phyloP scores from a whole-genome alignment of 2,888 invertebrate genomes.

The Mycalesis mineus region DNA sequence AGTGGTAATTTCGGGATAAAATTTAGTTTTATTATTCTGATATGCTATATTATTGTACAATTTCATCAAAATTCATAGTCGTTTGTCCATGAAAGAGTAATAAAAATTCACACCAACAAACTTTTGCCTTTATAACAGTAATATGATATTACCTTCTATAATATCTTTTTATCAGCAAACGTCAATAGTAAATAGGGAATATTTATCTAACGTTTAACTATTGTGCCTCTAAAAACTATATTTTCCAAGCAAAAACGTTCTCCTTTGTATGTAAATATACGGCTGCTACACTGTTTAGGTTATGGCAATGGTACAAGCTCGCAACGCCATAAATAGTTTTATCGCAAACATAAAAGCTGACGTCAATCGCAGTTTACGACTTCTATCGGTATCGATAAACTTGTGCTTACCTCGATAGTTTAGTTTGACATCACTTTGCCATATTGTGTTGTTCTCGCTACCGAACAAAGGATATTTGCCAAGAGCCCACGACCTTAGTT shows the following conservation, averaged over 20 bases:
- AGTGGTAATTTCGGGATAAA: too few species aligned
- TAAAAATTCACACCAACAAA: too few species aligned
- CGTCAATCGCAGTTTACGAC: constrained; percentile 29
- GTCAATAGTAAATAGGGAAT: too few species aligned
- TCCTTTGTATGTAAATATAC: constrained; percentile 12
- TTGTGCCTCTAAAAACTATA: not conserved
- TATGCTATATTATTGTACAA: too few species aligned
- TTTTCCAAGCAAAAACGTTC: not conserved
- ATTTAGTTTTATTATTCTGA: too few species aligned
- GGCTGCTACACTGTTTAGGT: constrained; percentile 19
- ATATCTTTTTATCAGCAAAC: too few species aligned
- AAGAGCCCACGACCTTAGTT: not conserved
- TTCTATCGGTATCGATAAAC: constrained; percentile 34
- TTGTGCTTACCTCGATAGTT: constrained; percentile 29
- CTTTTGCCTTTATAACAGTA: too few species aligned
- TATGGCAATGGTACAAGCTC: constrained; percentile 18
- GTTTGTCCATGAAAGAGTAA: too few species aligned
- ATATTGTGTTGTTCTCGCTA: constrained; percentile 44
- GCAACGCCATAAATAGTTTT: constrained; percentile 26
- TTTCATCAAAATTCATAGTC: too few species aligned
- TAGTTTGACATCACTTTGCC: constrained; percentile 37
- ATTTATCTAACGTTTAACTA: too few species aligned
- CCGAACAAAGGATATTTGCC: constrained; percentile 52
- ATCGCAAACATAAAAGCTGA: constrained; percentile 29
- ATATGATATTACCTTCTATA: too few species aligned